A percentile compares a stretch with the other conserved stretches of the same genome.
These are phyloP conservation scores for Dermatemys mawii DNA, from an alignment of 2,113 vertebrate species.

Conservation along the genomic window DNA sequence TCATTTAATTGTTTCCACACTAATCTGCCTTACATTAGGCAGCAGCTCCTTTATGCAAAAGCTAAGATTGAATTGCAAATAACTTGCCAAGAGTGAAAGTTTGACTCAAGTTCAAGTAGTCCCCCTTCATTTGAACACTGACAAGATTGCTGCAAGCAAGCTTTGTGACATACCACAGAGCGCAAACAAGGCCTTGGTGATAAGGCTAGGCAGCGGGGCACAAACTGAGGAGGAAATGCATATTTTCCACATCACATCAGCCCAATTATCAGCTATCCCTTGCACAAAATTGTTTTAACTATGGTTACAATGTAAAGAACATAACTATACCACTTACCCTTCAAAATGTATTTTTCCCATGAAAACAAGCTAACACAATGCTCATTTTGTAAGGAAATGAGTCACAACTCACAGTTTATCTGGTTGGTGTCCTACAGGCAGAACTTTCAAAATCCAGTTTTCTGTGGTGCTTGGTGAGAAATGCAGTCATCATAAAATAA, in stretches of 20 bases:
- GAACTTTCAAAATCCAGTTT: neutral
- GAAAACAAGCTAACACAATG: constrained; percentile 23
- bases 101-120: neutral
- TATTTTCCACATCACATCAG: constrained; percentile 87
- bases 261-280: constrained; percentile 52
- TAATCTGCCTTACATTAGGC: neutral
- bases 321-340: neutral
- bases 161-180: constrained; percentile 29
- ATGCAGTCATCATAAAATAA: neutral
- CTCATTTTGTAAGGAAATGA: constrained; percentile 2
- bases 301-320: neutral
- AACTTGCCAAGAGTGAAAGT: neutral
- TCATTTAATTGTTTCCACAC: accelerated
- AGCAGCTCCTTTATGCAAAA: neutral
- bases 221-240: constrained; percentile 84
- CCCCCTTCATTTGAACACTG: neutral
- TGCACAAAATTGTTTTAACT: constrained; percentile 53
- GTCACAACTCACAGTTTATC: constrained; percentile 3
- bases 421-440: neutral
- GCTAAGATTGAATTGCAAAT: neutral
- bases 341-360: neutral
- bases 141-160: neutral
- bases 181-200: constrained; percentile 42
- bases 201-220: constrained; percentile 67
- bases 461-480: neutral